phyloP scores from a whole-genome alignment of 2,888 invertebrate species.

The Tenodera sinensis region DNA sequence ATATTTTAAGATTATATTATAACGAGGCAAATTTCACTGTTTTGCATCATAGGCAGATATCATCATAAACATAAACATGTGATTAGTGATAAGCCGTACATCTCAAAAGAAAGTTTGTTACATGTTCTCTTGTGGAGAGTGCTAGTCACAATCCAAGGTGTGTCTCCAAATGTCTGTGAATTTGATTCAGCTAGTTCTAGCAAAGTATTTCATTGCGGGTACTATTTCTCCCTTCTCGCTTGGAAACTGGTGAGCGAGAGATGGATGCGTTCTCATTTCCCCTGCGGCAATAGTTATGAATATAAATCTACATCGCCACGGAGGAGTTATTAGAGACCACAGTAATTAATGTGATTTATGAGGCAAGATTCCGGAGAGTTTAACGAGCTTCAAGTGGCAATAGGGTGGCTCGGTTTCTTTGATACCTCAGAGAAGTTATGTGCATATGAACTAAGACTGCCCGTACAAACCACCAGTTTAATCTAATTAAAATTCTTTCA shows the following conservation, averaged over 20 bases:
- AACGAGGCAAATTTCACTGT: too few relatives aligned
- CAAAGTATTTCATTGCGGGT: background rate
- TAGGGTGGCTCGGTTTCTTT: background rate
- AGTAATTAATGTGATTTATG: constrained; percentile 25
- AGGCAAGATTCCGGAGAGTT: background rate
- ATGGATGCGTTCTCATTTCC: constrained; percentile 19
- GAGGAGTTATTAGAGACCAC: constrained; percentile 23
- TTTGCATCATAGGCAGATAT: too few relatives aligned
- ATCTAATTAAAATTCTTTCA: constrained; percentile 5
- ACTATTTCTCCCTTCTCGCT: background rate
- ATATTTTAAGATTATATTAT: too few relatives aligned
- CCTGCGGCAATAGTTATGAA: constrained; percentile 20
- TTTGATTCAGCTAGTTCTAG: too few relatives aligned
- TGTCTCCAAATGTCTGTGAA: too few relatives aligned
- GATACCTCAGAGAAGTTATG: background rate
- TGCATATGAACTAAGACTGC: background rate
- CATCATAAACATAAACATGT: too few relatives aligned
- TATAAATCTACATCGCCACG: constrained; percentile 18
- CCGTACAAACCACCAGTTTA: constrained; percentile 1
- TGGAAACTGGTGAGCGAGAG: background rate
- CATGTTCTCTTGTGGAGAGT: too few relatives aligned
- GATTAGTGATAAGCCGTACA: too few relatives aligned
- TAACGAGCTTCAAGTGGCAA: background rate
- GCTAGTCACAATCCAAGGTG: too few relatives aligned
- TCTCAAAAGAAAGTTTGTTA: too few relatives aligned